Conservation (phyloP, 2,113 vertebrate species). For the Osmerus eperlanus region DNA sequence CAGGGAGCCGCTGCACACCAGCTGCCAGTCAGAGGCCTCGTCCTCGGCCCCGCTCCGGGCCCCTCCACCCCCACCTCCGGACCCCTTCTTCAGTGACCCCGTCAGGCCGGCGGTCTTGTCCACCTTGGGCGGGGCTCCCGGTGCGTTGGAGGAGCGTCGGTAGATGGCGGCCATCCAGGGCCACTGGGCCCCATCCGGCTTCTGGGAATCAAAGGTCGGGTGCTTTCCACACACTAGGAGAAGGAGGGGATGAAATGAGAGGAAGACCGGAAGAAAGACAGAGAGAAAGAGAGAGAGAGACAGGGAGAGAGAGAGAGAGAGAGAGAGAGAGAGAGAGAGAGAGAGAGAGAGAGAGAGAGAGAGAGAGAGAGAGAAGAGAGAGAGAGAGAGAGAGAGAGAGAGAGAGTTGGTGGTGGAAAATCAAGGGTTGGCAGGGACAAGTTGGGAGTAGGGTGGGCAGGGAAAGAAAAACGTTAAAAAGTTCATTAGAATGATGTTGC, state of each 20-base stretch:
- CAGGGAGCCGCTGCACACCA: conserved; percentile 93
- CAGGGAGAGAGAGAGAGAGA: no score
- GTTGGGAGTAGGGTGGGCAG: neutral
- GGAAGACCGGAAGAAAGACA: conserved; percentile 17
- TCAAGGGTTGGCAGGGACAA: neutral
- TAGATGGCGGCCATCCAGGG: conserved; percentile 96
- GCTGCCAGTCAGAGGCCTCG: conserved; percentile 80
- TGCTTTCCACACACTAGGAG: conserved; percentile 90
- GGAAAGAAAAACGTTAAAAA: neutral
- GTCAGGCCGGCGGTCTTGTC: conserved; percentile 71
- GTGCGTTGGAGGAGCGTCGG: conserved; percentile 64
- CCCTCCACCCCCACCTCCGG: conserved; percentile 26
- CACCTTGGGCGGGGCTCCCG: conserved; percentile 65
- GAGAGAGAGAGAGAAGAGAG: no score
- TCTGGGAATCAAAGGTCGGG: conserved; percentile 76
- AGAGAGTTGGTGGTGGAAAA: neutral
- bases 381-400: neutral
- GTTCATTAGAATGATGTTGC: neutral
- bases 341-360: no score
- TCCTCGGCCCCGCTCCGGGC: conserved; percentile 28
- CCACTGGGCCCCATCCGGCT: conserved; percentile 79
- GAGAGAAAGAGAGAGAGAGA: neutral
- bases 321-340: neutral
- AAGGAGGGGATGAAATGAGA: conserved; percentile 48
- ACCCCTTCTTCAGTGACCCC: conserved; percentile 76